phyloP scores from a whole-genome alignment of 2,888 invertebrate species.

The Idaea aversata region DNA sequence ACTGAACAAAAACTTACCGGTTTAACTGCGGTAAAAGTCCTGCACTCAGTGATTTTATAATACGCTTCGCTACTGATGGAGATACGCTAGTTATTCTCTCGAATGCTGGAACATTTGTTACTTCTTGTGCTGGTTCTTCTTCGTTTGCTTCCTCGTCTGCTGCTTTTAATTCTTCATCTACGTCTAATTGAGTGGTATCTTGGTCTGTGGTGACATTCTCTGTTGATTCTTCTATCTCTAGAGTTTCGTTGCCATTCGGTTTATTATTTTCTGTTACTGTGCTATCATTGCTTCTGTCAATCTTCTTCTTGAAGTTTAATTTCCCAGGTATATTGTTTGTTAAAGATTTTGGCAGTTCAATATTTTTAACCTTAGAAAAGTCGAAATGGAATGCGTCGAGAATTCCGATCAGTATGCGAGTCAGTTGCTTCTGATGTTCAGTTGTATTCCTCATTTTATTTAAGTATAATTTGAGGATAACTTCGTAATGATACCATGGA shows the following conservation, averaged over 20 bases:
- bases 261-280: conserved; percentile 28
- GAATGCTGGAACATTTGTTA: conserved; percentile 55
- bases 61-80: conserved; percentile 86
- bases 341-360: conserved; percentile 60
- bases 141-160: conserved; percentile 61
- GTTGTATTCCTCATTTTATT: conserved; percentile 85
- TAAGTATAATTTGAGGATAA: conserved; percentile 89
- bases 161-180: conserved; percentile 57
- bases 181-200: conserved; percentile 32
- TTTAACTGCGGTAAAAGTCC: conserved; percentile 90
- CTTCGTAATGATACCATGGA: conserved; percentile 95
- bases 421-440: conserved; percentile 91
- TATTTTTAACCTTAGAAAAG: conserved; percentile 81
- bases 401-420: conserved; percentile 87
- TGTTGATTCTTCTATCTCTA: conserved; percentile 43
- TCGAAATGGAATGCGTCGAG: conserved; percentile 96
- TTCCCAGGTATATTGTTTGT: conserved; percentile 42
- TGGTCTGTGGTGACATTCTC: conserved; percentile 26
- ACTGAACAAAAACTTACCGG: conserved; percentile 58
- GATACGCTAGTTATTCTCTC: conserved; percentile 80
- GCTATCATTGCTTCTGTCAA: conserved; percentile 28
- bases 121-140: conserved; percentile 50
- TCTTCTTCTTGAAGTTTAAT: conserved; percentile 31
- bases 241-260: conserved; percentile 36
- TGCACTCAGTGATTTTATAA: conserved; percentile 85